These are phyloP conservation scores for Leptothorax acervorum DNA, from an alignment of 2,888 invertebrate species.

Conservation along the genomic window DNA sequence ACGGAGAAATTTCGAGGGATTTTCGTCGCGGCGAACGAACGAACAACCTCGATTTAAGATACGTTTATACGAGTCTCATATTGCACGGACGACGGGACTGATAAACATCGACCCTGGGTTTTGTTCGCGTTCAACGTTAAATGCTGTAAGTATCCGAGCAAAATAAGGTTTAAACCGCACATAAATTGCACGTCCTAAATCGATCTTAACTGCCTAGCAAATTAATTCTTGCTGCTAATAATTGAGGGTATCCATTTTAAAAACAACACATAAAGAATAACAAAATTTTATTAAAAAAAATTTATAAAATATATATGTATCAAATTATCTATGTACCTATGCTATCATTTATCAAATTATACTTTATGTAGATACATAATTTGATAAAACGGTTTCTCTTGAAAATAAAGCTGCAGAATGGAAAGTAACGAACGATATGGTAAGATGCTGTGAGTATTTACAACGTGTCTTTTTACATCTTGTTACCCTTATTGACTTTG, in stretches of 20 bases:
- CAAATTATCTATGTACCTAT: too few relatives aligned
- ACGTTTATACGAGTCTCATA: conserved; percentile 27
- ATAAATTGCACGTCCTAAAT: background rate
- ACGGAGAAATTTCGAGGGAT: conserved; percentile 45
- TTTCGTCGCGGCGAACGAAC: conserved; percentile 31
- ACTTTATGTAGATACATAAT: background rate
- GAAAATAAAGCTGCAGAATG: background rate
- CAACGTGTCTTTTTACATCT: conserved; percentile 29
- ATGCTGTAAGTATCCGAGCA: background rate
- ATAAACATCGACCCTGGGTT: conserved; percentile 30
- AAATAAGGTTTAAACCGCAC: background rate
- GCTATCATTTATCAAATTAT: too few relatives aligned
- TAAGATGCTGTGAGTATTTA: background rate
- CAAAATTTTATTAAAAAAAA: background rate
- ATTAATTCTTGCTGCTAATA: background rate
- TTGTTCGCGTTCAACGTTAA: conserved; percentile 16
- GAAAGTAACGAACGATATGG: background rate
- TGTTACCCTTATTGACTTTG: conserved; percentile 23
- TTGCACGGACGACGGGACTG: background rate
- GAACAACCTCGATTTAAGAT: conserved; percentile 44
- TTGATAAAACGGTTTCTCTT: background rate
- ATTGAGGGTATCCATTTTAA: background rate
- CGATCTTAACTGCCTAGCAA: background rate
- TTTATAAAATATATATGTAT: background rate
- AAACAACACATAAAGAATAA: background rate